Evolutionary conservation across 2,797 vertebrate genomes (phyloP).

Genomic region (Acanthopagrus latus): DNA sequence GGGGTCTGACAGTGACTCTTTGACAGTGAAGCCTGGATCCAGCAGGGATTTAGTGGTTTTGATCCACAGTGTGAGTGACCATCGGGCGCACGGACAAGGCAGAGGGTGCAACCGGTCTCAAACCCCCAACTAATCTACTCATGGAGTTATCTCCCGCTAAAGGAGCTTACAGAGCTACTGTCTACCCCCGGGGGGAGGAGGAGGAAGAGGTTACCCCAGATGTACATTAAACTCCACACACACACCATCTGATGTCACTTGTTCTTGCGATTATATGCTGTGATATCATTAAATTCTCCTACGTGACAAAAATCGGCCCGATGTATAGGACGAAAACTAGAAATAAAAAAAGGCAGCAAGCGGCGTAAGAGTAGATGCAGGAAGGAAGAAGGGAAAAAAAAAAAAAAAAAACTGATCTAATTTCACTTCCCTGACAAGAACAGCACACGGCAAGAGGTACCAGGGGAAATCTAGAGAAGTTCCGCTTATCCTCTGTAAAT

Average conservation of each 20-base stretch:
- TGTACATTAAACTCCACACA: constrained; percentile 44
- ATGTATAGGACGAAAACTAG: constrained; percentile 10
- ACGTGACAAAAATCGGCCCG: background rate
- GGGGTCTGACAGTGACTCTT: constrained; percentile 22
- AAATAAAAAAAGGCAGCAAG: constrained; percentile 14
- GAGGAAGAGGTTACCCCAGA: constrained; percentile 59
- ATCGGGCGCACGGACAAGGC: constrained; percentile 56
- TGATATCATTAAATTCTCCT: background rate
- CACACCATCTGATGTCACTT: constrained; percentile 20
- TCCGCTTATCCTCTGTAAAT: constrained; percentile 61
- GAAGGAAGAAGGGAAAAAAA: background rate
- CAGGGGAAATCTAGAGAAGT: constrained; percentile 72
- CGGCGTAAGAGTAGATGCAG: constrained; percentile 3
- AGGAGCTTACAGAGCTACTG: constrained; percentile 76
- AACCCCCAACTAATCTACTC: constrained; percentile 80
- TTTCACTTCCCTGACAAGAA: constrained; percentile 44
- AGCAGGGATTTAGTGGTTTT: constrained; percentile 63
- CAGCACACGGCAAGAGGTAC: constrained; percentile 35
- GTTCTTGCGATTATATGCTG: constrained; percentile 18
- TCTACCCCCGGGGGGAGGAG: constrained; percentile 45
- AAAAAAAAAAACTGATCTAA: constrained; percentile 40
- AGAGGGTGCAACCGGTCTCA: constrained; percentile 63
- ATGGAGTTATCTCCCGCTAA: constrained; percentile 71
- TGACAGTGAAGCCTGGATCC: constrained; percentile 51
- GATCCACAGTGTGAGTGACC: constrained; percentile 65